Evolutionary conservation across 1,140 invertebrate species (phyloP).

Genomic region (Drosophila mayri): DNA sequence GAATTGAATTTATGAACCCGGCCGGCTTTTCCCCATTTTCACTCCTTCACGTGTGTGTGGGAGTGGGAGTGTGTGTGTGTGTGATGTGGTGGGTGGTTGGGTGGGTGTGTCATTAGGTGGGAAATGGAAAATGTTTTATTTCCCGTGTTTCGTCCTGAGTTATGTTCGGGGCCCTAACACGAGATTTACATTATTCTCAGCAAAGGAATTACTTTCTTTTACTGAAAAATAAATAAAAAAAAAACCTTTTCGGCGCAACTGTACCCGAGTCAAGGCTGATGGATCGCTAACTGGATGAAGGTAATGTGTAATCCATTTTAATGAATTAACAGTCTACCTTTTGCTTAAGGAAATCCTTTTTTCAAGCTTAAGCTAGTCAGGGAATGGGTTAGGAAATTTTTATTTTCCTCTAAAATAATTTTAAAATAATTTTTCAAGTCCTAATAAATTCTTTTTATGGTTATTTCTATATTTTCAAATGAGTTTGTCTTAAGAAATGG

Average conservation of each 20-base stretch:
- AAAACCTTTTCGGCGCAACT: slow-evolving; percentile 3
- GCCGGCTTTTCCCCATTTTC: slow-evolving; percentile 7
- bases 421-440: neutral
- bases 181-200: slow-evolving; percentile 69
- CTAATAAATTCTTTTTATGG: too few species aligned
- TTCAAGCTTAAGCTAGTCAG: too few species aligned
- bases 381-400: neutral
- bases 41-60: slow-evolving; percentile 14
- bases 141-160: slow-evolving; percentile 61
- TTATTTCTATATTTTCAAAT: too few species aligned
- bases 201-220: slow-evolving; percentile 43
- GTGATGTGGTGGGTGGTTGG: slow-evolving; percentile 38
- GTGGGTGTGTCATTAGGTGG: slow-evolving; percentile 64
- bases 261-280: slow-evolving; percentile 19
- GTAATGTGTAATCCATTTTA: slow-evolving; percentile 14
- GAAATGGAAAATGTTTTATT: slow-evolving; percentile 70
- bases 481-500: too few species aligned
- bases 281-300: neutral
- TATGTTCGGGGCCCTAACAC: slow-evolving; percentile 59
- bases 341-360: neutral
- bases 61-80: slow-evolving; percentile 8
- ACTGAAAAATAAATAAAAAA: neutral
- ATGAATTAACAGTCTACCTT: neutral
- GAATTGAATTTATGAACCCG: slow-evolving; percentile 74
- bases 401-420: neutral